Conservation (phyloP, 30 jellyfish, hydroid and myxozoan species). For the Cassiopea xamachana region DNA sequence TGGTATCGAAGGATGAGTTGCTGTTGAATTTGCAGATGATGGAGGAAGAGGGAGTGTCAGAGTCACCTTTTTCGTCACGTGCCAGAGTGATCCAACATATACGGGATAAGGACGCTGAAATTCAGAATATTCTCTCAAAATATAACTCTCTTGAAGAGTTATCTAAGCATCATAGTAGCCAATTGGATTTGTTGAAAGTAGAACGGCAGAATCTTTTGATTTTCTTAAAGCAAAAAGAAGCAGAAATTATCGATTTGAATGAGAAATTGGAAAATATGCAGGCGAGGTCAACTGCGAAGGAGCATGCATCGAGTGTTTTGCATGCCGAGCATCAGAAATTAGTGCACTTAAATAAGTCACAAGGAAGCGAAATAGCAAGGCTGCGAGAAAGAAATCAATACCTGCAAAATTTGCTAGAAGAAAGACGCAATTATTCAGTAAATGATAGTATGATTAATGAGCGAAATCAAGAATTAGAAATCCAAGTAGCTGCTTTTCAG, state of each 20-base stretch:
- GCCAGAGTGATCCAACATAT: constrained; percentile 61
- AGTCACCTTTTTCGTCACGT: constrained; percentile 63
- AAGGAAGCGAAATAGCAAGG: constrained; percentile 82
- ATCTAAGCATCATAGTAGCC: constrained; percentile 62
- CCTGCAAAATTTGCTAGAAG: constrained; percentile 64
- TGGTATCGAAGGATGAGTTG: constrained; percentile 70
- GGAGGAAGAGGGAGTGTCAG: constrained; percentile 58
- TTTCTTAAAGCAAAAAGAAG: constrained; percentile 49
- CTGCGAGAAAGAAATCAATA: constrained; percentile 73
- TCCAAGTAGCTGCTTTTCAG: constrained; percentile 78
- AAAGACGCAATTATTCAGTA: constrained; percentile 46
- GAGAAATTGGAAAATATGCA: constrained; percentile 70
- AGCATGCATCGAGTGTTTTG: constrained; percentile 74
- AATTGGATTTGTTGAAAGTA: constrained; percentile 63
- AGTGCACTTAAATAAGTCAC: constrained; percentile 71
- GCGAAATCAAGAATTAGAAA: constrained; percentile 53
- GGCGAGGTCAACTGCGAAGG: constrained; percentile 84
- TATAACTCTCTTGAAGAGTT: constrained; percentile 63
- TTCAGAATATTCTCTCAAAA: constrained; percentile 45
- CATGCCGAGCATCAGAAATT: constrained; percentile 78
- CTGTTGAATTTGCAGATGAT: constrained; percentile 64
- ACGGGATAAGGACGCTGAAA: constrained; percentile 54
- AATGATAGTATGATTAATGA: constrained; percentile 21
- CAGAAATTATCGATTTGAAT: constrained; percentile 74
- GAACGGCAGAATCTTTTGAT: constrained; percentile 63